Conservation (phyloP, 2,797 vertebrate species). For the Cynodonichthys magdalenae region DNA sequence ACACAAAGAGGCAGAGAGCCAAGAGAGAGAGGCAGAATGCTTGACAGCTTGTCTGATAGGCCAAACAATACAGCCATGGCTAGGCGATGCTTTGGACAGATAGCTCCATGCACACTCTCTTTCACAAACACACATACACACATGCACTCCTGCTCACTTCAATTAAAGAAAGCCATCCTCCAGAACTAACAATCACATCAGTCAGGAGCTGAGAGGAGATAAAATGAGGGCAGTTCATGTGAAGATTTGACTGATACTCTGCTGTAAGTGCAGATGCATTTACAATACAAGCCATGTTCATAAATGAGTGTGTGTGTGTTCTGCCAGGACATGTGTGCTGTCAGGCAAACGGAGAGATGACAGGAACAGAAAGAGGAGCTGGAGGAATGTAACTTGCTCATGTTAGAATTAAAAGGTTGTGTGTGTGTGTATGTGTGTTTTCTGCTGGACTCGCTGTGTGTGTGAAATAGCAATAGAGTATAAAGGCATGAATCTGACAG, state of each 20-base stretch:
- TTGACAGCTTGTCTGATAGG: constrained; percentile 82
- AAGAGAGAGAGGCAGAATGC: constrained; percentile 44
- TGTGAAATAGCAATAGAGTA: constrained; percentile 53
- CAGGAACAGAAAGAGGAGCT: constrained; percentile 55
- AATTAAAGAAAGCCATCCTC: constrained; percentile 78
- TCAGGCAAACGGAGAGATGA: constrained; percentile 66
- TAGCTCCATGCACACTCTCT: constrained; percentile 45
- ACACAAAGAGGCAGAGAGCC: constrained; percentile 74
- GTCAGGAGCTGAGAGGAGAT: constrained; percentile 67
- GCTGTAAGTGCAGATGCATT: constrained; percentile 21
- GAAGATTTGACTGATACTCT: constrained; percentile 61
- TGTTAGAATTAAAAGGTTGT: constrained; percentile 58
- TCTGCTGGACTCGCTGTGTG: constrained; percentile 28
- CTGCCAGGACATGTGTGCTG: constrained; percentile 48
- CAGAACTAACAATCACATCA: constrained; percentile 80
- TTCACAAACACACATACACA: constrained; percentile 4
- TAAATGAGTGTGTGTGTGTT: constrained; percentile 4
- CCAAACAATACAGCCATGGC: constrained; percentile 83
- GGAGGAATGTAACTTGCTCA: constrained; percentile 57
- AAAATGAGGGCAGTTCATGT: constrained; percentile 55
- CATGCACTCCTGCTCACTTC: constrained; percentile 63
- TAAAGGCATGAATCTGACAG: constrained; percentile 66
- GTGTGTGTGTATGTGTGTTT: constrained; percentile 29
- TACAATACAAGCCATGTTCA: constrained; percentile 6
- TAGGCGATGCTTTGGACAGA: constrained; percentile 82